phyloP scores from a whole-genome alignment of 2,888 invertebrate genomes.

The Endomychus coccineus region DNA sequence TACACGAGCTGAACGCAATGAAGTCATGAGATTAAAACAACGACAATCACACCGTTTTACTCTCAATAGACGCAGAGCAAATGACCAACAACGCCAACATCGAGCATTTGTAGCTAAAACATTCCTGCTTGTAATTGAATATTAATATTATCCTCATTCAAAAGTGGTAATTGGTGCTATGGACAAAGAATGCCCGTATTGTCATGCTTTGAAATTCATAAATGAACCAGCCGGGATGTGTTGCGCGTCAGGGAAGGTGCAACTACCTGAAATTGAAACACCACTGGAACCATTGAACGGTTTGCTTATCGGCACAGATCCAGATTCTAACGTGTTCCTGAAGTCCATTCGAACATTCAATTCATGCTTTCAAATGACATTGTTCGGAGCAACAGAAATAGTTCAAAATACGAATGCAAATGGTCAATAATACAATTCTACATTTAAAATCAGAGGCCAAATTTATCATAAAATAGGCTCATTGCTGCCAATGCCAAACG shows the following conservation, averaged over 20 bases:
- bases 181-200: no score
- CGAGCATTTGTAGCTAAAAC: no score
- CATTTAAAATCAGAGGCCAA: conserved; percentile 24
- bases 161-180: no score
- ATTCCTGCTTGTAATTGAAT: no score
- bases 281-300: no score
- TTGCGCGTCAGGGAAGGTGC: conserved; percentile 22
- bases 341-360: no score
- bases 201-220: no score
- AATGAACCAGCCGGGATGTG: conserved; percentile 26
- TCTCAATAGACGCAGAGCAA: conserved; percentile 19
- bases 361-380: no score
- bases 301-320: no score
- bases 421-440: conserved; percentile 21
- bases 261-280: conserved; percentile 19
- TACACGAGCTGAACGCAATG: conserved; percentile 21
- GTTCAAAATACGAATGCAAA: conserved; percentile 16
- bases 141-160: no score
- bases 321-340: no score
- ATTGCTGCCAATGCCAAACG: conserved; percentile 6
- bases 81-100: conserved; percentile 26
- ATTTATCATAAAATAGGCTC: conserved; percentile 6
- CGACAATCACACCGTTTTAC: conserved; percentile 18
- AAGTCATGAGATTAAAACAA: conserved; percentile 19
- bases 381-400: conserved; percentile 34